Evolutionary conservation across 2,113 vertebrate genomes (phyloP), one percentile per base, ranked within the genome.

Genomic region (Rhea pennata): DNA sequence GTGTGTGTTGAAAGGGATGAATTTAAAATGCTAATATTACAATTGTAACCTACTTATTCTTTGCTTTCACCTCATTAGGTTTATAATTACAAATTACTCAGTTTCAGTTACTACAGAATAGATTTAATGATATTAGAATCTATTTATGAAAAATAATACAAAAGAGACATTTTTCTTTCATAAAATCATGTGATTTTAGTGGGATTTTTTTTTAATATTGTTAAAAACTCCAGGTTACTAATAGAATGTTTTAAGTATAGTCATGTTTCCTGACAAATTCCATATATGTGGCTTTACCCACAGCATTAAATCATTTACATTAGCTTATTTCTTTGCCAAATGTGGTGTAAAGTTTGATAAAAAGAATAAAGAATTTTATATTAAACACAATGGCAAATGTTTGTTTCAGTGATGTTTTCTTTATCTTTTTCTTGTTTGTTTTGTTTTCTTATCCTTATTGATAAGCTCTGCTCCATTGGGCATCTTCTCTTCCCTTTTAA

Each of bases 11-110:
- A 67, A 92, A 87, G 33, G 15, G 42, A 90, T 6, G 72, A 93
- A 84, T 2, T 77, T 40, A 78, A 95, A 87, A 66, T 62, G 16
- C 1, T 87, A 93, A 44, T 80, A 90, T 75, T 69, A 54, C 53
- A 66, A 5, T 24, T 58, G 3, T 46, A 86, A 58, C n/a, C 65
- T 6, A 51, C 24, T 61, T 92, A 78, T 62, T 58, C 5, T 96
- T 95, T 95, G 74, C 29, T 80, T 86, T 87, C 46, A 39, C 27
- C 5, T 93, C 50, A 62, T 75, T 89, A 93, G 73, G 53, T 84
- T 72, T 90, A 58, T 67, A 96, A 79, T 93, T 70, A 86, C 33
- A 84, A 44, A 22, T 12, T 84, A 19, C 77, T 69, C 9, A n/a
- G 6, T 88, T 95, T 62, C 53, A 56, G 27, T 91, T 92, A 71